phyloP scores from a whole-genome alignment of 2,797 vertebrate genomes.

The Mus caroli region DNA sequence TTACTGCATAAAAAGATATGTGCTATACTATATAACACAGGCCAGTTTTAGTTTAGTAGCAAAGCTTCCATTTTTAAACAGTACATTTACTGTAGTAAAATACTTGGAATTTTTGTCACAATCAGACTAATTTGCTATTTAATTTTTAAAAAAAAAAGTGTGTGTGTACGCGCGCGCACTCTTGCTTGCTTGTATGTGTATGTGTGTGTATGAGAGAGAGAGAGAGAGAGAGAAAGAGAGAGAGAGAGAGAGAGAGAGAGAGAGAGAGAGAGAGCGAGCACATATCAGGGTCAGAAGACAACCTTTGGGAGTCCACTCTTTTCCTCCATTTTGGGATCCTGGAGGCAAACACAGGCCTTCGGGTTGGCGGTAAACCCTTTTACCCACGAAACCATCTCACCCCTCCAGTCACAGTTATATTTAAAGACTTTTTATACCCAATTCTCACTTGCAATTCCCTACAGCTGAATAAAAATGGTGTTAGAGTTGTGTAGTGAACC shows the following conservation, averaged over 20 bases:
- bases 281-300: neutral
- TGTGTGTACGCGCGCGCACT: neutral
- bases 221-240: neutral
- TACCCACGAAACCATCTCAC: neutral
- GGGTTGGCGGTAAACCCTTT: neutral
- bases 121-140: neutral
- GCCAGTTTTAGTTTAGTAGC: neutral
- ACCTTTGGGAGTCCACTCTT: neutral
- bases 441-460: neutral
- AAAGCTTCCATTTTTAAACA: constrained; percentile 29
- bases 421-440: constrained; percentile 39
- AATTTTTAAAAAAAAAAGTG: neutral
- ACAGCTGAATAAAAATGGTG: neutral
- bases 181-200: neutral
- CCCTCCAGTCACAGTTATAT: neutral
- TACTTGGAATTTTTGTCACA: neutral
- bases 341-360: neutral
- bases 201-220: neutral
- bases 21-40: neutral
- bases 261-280: neutral
- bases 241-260: neutral
- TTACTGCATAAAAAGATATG: neutral
- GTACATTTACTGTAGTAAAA: constrained; percentile 22
- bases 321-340: neutral
- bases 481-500: neutral